Conservation (phyloP, 2,797 vertebrate genomes). For the Amblyraja radiata region DNA sequence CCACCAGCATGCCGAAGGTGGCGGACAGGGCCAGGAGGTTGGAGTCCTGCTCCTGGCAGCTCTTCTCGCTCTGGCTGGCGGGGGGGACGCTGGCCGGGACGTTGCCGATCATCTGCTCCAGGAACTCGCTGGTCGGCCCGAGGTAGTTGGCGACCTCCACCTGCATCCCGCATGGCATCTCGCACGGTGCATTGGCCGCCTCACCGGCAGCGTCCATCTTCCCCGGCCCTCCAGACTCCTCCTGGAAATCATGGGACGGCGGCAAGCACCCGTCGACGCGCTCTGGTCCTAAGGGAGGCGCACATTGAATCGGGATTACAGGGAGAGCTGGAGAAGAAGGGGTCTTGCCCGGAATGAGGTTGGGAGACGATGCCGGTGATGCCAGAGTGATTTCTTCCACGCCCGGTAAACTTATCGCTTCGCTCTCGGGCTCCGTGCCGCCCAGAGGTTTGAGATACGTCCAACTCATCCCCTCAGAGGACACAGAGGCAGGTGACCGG, state of each 20-base stretch:
- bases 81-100: neutral
- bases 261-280: neutral
- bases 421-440: neutral
- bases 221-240: neutral
- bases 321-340: neutral
- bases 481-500: neutral
- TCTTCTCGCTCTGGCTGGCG: neutral
- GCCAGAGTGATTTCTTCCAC: neutral
- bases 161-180: neutral
- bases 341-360: neutral
- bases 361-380: neutral
- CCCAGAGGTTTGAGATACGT: neutral
- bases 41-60: neutral
- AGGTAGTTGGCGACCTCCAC: neutral
- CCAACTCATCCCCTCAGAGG: neutral
- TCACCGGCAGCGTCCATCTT: neutral
- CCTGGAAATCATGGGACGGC: too few species aligned
- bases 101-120: conserved; percentile 11
- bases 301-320: too few species aligned
- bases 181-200: neutral
- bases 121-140: neutral
- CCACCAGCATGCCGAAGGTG: neutral
- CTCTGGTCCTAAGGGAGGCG: neutral
- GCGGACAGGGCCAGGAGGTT: neutral
- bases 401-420: neutral